These are phyloP conservation scores for Anoncus sp. DNA, from an alignment of 2,888 invertebrate species.

Conservation along the genomic window DNA sequence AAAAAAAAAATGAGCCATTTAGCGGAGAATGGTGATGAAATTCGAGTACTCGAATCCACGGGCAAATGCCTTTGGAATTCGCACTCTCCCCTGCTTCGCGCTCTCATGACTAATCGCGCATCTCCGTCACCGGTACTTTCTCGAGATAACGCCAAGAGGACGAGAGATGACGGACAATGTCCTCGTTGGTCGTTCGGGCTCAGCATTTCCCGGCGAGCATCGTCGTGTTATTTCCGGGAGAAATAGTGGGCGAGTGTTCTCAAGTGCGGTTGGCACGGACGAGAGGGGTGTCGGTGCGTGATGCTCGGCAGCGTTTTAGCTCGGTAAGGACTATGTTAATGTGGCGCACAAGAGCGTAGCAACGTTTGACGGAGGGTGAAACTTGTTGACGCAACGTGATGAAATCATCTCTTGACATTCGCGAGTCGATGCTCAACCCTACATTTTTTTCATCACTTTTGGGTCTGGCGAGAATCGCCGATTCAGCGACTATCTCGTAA, in stretches of 20 bases:
- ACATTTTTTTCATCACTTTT: background rate
- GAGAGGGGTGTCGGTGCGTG: conserved; percentile 54
- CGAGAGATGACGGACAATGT: background rate
- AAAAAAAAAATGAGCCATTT: too few relatives aligned
- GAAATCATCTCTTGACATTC: conserved; percentile 13
- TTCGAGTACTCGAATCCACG: conserved; percentile 32
- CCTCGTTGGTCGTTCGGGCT: conserved; percentile 55
- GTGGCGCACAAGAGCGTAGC: conserved; percentile 38
- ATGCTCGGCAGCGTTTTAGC: conserved; percentile 57
- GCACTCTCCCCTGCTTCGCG: background rate
- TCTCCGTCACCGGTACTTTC: background rate
- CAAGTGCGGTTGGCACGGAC: conserved; percentile 43
- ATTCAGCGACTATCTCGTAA: too few relatives aligned
- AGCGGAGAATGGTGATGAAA: conserved; percentile 35
- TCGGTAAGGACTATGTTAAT: conserved; percentile 71
- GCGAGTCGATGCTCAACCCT: conserved; percentile 3
- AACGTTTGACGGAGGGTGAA: conserved; percentile 2
- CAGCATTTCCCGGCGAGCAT: conserved; percentile 69
- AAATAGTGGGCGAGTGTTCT: conserved; percentile 55
- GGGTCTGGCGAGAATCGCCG: background rate
- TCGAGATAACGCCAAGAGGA: background rate
- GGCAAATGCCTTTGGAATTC: conserved; percentile 21
- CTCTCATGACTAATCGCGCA: background rate
- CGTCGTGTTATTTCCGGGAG: conserved; percentile 71
- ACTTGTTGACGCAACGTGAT: conserved; percentile 25